These are phyloP conservation scores for Onychomys torridus DNA, from an alignment of 2,797 vertebrate species.

Conservation along the genomic window DNA sequence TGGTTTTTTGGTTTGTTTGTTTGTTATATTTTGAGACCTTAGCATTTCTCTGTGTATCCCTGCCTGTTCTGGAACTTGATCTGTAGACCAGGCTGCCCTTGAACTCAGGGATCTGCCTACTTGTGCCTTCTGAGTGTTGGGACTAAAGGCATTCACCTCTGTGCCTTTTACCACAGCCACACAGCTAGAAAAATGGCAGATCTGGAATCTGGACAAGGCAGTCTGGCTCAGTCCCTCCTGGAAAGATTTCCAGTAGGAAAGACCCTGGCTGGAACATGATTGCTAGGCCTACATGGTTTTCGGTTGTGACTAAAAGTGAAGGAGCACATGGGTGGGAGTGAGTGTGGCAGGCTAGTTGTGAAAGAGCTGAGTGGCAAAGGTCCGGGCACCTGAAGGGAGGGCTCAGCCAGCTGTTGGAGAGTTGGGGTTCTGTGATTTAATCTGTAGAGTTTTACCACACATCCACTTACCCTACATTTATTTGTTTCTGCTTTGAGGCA, in stretches of 20 bases:
- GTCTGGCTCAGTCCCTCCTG: constrained; percentile 31
- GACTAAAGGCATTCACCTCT: background rate
- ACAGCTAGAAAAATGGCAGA: background rate
- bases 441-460: constrained; percentile 9
- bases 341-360: background rate
- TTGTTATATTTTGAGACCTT: background rate
- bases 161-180: background rate
- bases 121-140: background rate
- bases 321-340: background rate
- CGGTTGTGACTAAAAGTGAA: background rate
- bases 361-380: background rate
- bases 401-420: background rate
- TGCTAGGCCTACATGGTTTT: constrained; percentile 4
- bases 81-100: background rate
- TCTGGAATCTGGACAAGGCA: constrained; percentile 40
- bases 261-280: background rate
- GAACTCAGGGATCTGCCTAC: background rate
- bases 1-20: background rate
- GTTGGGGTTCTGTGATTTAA: background rate
- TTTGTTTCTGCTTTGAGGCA: background rate
- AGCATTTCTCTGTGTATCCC: background rate
- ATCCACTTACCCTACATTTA: background rate
- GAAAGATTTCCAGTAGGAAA: constrained; percentile 3
- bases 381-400: background rate
- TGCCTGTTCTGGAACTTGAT: background rate